Evolutionary conservation across 1,140 invertebrate species (phyloP), one percentile per base, ranked within the genome.

Genomic region (Trissolcus basalis): DNA sequence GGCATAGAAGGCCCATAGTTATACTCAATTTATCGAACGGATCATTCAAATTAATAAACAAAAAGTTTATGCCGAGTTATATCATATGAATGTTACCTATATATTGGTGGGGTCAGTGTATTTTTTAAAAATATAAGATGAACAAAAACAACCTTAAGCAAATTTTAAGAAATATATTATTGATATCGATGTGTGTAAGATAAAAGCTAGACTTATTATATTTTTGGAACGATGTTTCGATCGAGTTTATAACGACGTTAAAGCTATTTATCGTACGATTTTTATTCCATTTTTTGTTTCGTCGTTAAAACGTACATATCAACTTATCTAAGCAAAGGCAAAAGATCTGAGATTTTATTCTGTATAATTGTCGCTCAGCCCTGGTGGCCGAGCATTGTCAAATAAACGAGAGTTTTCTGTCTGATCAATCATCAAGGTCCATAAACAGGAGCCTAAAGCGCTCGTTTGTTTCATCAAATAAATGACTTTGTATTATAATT

Each of bases 401-500:
- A 72, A 77, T 68, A 77, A 70, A 68, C 58, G 63, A 71, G 69
- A 77, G 69, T 68, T 61, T 60, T 11, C 68, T 69, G 19, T 27
- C 19, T 27, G 19, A 6, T 27, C 19, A 27, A 27, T 27, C 19
- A 27, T 27, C 19, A 27, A 27, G 19, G 6, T 27, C 19, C 19
- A 27, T 27, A 27, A 27, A 3, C 1, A 3, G 19, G 19, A 27
- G 19, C 19, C 19, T 6, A 27, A 6, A 1, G 19, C 67, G 68
- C 69, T 69, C 72, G 72, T 39, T 75, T 64, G 50, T 60, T 76
- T 59, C 50, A 64, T 63, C 35, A 58, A n/a, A 53, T 50, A 61
- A 73, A 77, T 72, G 68, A 77, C 75, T 80, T 85, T 86, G 84
- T 86, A 86, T 85, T 78, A 85, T 86, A 85, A 80, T 27, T 81